Conservation (phyloP, 2,797 vertebrate genomes). For the Microhierax caerulescens region DNA sequence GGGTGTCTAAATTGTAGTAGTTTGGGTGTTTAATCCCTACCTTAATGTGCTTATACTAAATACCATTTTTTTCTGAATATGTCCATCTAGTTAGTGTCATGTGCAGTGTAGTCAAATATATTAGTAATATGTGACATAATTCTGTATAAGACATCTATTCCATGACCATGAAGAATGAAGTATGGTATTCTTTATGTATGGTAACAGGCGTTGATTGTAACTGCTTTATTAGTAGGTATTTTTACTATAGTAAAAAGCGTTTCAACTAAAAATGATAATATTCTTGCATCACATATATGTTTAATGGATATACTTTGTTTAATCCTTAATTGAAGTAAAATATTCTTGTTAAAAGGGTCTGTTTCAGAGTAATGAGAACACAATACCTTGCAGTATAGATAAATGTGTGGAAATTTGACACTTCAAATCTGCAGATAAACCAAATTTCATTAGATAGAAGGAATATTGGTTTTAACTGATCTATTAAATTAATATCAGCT, state of each 20-base stretch:
- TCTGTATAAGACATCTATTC: neutral
- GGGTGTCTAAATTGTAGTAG: neutral
- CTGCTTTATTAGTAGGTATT: neutral
- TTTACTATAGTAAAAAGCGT: neutral
- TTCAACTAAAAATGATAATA: neutral
- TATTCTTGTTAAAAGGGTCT: neutral
- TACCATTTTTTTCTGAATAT: neutral
- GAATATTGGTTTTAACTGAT: neutral
- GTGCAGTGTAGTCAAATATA: neutral
- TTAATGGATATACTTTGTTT: neutral
- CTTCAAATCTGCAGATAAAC: neutral
- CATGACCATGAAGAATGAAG: neutral
- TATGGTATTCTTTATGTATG: neutral
- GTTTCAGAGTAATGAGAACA: neutral
- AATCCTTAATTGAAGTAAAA: neutral
- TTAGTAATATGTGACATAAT: neutral
- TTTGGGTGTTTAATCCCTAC: neutral
- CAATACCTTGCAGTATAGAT: neutral
- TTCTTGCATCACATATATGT: neutral
- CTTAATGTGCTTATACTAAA: neutral
- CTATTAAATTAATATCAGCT: neutral
- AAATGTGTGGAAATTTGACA: neutral
- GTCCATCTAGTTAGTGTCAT: neutral
- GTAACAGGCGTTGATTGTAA: neutral
- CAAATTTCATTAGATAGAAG: neutral